These are phyloP conservation scores for Aporophyla nigra DNA, from an alignment of 2,888 invertebrate species.

Conservation along the genomic window DNA sequence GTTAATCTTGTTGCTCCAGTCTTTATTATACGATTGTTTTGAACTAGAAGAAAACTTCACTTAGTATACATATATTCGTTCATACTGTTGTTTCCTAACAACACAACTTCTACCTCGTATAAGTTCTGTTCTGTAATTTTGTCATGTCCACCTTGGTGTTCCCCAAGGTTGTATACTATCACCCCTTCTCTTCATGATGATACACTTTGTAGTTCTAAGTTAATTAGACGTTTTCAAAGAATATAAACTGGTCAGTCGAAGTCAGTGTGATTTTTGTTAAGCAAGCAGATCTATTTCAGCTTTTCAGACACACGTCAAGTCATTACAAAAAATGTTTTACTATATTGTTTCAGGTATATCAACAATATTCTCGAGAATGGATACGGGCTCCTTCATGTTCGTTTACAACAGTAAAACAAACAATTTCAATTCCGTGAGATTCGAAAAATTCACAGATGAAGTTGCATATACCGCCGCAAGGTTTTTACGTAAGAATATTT, in stretches of 20 bases:
- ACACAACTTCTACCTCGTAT: not conserved
- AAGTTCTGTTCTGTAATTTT: not conserved
- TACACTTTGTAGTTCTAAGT: not conserved
- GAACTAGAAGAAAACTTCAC: not conserved
- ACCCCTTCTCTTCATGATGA: not conserved
- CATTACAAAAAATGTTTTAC: not conserved
- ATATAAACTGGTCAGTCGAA: not conserved
- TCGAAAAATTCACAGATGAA: conserved; percentile 81
- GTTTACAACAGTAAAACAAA: conserved; percentile 79
- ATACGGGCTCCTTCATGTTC: conserved; percentile 86
- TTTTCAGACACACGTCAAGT: not conserved
- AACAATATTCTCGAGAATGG: conserved; percentile 82
- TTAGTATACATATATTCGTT: no score
- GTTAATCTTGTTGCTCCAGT: no score
- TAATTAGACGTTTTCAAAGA: not conserved
- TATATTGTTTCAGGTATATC: conserved; percentile 80
- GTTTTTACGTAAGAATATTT: conserved; percentile 82
- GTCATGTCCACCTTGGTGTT: not conserved
- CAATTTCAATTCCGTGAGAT: conserved; percentile 73
- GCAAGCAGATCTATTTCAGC: not conserved
- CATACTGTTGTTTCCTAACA: no score
- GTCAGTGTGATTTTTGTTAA: not conserved
- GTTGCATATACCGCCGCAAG: conserved; percentile 79
- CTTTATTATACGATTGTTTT: not conserved
- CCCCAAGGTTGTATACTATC: not conserved